Conservation (phyloP, 2,888 invertebrate genomes). For the Leptinotarsa juncta region DNA sequence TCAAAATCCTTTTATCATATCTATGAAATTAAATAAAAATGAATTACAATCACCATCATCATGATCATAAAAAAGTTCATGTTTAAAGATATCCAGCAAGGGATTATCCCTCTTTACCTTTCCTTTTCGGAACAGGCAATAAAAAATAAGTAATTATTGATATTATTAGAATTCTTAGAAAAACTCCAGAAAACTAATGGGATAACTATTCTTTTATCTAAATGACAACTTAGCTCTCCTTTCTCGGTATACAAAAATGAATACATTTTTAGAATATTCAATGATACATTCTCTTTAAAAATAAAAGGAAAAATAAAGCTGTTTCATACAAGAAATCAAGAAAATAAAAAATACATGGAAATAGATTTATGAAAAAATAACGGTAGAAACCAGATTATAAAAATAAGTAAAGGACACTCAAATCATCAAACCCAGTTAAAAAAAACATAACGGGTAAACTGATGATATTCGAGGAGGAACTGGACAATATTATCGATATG, state of each 20-base stretch:
- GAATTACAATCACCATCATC: no score
- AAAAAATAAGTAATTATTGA: conserved; percentile 1
- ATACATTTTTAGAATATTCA: neutral
- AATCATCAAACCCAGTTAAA: no score
- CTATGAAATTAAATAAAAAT: neutral
- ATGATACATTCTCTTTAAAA: neutral
- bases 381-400: no score
- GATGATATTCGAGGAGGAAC: no score
- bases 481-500: no score
- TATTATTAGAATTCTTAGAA: neutral
- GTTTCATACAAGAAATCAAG: no score
- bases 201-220: neutral
- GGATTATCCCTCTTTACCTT: neutral
- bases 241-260: neutral
- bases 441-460: no score
- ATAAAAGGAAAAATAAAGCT: no score
- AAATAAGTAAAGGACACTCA: no score
- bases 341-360: no score
- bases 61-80: neutral
- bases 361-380: no score
- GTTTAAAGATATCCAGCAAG: neutral
- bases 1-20: neutral
- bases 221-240: neutral
- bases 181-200: neutral
- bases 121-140: neutral